These are phyloP conservation scores for Aulostomus chinensis DNA, from an alignment of 2,797 vertebrate species.

Conservation along the genomic window DNA sequence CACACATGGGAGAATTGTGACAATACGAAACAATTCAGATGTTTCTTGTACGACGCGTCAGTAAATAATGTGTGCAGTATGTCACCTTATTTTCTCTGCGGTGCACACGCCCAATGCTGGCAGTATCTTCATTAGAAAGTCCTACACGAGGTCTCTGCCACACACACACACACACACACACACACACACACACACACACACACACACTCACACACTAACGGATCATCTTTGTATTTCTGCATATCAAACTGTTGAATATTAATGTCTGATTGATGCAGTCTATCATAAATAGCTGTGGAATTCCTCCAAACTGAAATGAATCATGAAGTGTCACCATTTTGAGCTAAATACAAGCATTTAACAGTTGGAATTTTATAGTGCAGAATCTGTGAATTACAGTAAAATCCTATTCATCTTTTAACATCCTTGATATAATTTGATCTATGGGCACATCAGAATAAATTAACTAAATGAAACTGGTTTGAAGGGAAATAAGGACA, in stretches of 20 bases:
- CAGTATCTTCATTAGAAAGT: constrained; percentile 18
- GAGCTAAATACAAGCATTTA: constrained; percentile 20
- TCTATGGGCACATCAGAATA: no score
- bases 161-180: constrained; percentile 18
- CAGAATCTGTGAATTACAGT: constrained; percentile 6
- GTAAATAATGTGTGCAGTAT: constrained; percentile 59
- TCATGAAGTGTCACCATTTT: constrained; percentile 50
- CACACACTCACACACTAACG: constrained; percentile 28
- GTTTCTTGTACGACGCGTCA: constrained; percentile 53
- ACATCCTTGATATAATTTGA: no score
- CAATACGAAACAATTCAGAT: constrained; percentile 58
- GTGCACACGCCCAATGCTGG: constrained; percentile 47
- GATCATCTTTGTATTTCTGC: constrained; percentile 39
- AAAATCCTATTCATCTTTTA: neutral
- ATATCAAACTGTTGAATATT: constrained; percentile 63
- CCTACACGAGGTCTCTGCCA: constrained; percentile 42
- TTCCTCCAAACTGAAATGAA: constrained; percentile 51
- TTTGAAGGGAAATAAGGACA: no score
- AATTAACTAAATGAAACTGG: no score
- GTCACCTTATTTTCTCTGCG: constrained; percentile 49
- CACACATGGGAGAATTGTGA: constrained; percentile 42
- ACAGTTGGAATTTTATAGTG: constrained; percentile 38
- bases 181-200: constrained; percentile 27
- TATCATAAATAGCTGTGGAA: constrained; percentile 63
- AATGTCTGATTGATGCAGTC: constrained; percentile 66